Evolutionary conservation across 2,888 invertebrate species (phyloP), one percentile per base, ranked within the genome.

Genomic region (Drosophila imparisetae): DNA sequence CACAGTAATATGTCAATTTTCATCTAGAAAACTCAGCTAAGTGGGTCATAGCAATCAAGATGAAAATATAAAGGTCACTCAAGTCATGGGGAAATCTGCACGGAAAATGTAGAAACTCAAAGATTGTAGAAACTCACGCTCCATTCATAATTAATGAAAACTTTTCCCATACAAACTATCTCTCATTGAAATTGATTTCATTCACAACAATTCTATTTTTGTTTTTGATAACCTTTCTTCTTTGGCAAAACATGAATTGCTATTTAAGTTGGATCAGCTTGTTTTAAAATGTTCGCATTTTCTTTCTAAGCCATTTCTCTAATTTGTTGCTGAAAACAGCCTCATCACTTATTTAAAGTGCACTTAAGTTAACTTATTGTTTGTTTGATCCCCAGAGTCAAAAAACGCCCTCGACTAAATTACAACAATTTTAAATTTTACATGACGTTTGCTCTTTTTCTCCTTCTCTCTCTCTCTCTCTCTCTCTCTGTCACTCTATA

Each of bases 1-100:
- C 81, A 75, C 72, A 77, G 75, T 74, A 81, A 83, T 83, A 80
- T 85, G 83, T 85, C 83, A 81, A 72, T 86, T 86, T 78, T 81
- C 74, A 83, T 86, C 76, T 77, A 83, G 64, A 36, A 38, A 54
- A 49, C 45, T 60, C 30, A 29, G 34, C 45, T 42, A 60, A 60
- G 54, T 63, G 65, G 72, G 54, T 66, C 71, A 54, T 40, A 24
- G 50, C 27, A 36, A 10, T 38, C 45, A 13, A 27, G 24, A 27
- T 62, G 2, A 24, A 15, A n/a, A 7, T 8, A 18, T 13, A n/a
- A 27, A 42, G 11, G n/a, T 45, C 36, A 58, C 57, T 52, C 13
- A 24, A 11, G 24, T 45, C 21, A 34, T 1, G 6, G 15, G 8
- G 6, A 29, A 50, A 11, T 6, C 29, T 11, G n/a, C 29, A 13